Evolutionary conservation across 2,797 vertebrate species (phyloP), one percentile per base, ranked within the genome.

Genomic region (Oryzias sinensis): DNA sequence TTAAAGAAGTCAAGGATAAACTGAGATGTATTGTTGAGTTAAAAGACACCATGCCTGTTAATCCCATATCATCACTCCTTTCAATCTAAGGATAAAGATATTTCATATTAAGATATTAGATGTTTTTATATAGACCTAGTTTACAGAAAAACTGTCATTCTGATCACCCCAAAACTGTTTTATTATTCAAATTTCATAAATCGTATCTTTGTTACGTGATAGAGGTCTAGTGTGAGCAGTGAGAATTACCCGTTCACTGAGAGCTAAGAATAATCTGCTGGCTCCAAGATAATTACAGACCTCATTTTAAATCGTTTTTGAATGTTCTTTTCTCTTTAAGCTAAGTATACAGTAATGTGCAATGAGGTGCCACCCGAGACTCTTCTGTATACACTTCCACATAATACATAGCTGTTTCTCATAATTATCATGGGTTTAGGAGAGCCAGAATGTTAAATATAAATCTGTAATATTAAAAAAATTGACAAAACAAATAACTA

Each of bases 251-350:
- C 43, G 67, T 83, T 74, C 67, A 65, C 65, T 22, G 37, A 20
- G 62, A 64, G 74, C 68, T 67, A 66, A 71, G 68, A 78, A 80
- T 75, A 79, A 80, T 78, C 56, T 55, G 20, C 65, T 41, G 64
- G 62, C 72, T 77, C 53, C 14, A 4, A 65, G 59, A 86, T 88
- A 88, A 89, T 87, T 86, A 83, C 70, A 83, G 65, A 40, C 59
- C 55, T 81, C 63, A 59, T 70, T 72, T 70, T 63, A 74, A 65
- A 57, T 17, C 56, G 52, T 65, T 70, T 53, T 59, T 73, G 46
- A 67, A 56, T 57, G 79, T 81, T 83, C 69, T 75, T 66, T 86
- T 74, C 64, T 79, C 56, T 16, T 55, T 13, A 51, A 58, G 58
- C 70, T 80, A 81, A 58, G 74, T 79, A 79, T 77, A 74, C 56